A percentile compares a stretch with the other conserved stretches of the same genome.
Evolutionary conservation across 2,113 vertebrate species (phyloP).

Genomic region (Actenoides hombroni): DNA sequence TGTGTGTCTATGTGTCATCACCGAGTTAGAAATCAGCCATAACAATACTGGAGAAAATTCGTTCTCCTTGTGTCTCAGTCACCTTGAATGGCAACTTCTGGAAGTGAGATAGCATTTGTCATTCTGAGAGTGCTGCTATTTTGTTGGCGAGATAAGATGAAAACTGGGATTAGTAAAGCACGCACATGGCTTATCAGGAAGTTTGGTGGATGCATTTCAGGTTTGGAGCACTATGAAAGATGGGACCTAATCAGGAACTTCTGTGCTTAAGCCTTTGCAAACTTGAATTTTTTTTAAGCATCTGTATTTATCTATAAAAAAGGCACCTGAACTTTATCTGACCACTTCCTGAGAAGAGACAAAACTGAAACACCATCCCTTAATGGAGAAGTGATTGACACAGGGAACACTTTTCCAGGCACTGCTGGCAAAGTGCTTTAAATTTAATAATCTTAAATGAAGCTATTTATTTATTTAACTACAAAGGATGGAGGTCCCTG

Average conservation of each 20-base stretch:
- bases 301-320: not conserved
- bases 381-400: not conserved
- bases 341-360: not conserved
- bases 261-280: not conserved
- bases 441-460: not conserved
- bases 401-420: not conserved
- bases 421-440: not conserved
- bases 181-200: not conserved
- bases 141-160: not conserved
- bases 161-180: not conserved
- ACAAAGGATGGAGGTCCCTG: not conserved
- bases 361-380: not conserved
- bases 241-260: not conserved
- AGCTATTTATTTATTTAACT: not conserved
- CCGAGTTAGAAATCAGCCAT: not conserved
- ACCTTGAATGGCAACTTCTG: conserved; percentile 1
- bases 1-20: not conserved
- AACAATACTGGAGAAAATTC: not conserved
- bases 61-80: not conserved
- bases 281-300: not conserved
- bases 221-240: not conserved
- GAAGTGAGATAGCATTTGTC: not conserved
- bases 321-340: not conserved
- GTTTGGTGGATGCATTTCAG: not conserved
- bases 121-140: not conserved